These are phyloP conservation scores for Ranitomeya variabilis DNA, from an alignment of 2,113 vertebrate genomes.

Conservation along the genomic window DNA sequence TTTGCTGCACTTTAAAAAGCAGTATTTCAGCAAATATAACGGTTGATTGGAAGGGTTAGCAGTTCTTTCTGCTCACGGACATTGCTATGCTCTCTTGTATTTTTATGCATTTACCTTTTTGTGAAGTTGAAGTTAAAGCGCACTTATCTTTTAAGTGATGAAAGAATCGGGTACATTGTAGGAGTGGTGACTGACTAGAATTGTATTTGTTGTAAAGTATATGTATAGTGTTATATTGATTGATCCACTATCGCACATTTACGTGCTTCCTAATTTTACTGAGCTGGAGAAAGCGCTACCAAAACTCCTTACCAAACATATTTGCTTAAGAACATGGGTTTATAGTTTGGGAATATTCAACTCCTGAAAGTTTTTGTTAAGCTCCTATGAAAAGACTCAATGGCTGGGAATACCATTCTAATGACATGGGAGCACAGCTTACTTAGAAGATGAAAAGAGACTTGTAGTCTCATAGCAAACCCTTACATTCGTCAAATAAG, in stretches of 20 bases:
- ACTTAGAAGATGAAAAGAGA: constrained; percentile 82
- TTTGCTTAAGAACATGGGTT: constrained; percentile 66
- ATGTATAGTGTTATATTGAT: background rate
- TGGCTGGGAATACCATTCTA: constrained; percentile 81
- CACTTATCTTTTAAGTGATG: background rate
- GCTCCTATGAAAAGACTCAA: constrained; percentile 78
- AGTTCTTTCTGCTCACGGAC: background rate
- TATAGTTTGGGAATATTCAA: constrained; percentile 71
- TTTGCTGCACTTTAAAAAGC: background rate
- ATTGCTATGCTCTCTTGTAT: background rate
- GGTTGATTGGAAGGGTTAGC: background rate
- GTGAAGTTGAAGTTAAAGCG: background rate
- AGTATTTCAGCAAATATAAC: background rate
- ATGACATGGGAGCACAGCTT: constrained; percentile 81
- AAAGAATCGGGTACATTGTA: background rate
- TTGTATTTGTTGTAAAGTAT: background rate
- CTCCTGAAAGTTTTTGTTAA: constrained; percentile 73
- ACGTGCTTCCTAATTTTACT: background rate
- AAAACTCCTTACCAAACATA: constrained; percentile 64
- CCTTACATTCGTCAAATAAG: constrained; percentile 82
- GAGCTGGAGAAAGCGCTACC: constrained; percentile 26
- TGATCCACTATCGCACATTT: constrained; percentile 1
- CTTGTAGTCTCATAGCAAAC: constrained; percentile 79
- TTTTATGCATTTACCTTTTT: background rate
- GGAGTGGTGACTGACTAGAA: background rate